Conservation (phyloP, 2,888 invertebrate species). For the Rhorus exstirpatorius region DNA sequence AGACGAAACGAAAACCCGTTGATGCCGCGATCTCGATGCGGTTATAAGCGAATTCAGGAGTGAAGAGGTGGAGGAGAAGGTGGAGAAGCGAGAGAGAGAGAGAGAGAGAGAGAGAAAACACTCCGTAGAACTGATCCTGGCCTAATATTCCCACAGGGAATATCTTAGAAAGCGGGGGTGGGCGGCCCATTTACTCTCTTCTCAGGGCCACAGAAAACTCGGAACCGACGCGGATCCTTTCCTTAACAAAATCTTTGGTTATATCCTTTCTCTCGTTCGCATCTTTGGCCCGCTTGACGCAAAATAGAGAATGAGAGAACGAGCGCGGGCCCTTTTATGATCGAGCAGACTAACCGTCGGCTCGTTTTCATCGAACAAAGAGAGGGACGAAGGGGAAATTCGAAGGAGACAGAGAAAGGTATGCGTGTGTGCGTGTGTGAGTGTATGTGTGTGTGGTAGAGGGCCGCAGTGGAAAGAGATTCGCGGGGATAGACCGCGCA, state of each 20-base stretch:
- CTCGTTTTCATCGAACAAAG: constrained; percentile 78
- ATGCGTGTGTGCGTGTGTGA: constrained; percentile 15
- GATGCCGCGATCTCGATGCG: constrained; percentile 54
- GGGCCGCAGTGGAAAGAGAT: constrained; percentile 27
- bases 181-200: constrained; percentile 62
- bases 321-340: constrained; percentile 68
- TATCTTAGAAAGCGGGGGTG: constrained; percentile 49
- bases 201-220: constrained; percentile 54
- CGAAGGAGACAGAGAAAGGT: constrained; percentile 34
- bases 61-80: constrained; percentile 20
- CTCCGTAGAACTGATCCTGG: constrained; percentile 47
- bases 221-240: constrained; percentile 36
- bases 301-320: constrained; percentile 56
- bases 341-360: constrained; percentile 70
- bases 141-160: constrained; percentile 66
- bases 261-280: constrained; percentile 49
- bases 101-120: constrained; percentile 23
- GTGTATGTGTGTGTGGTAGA: constrained; percentile 3
- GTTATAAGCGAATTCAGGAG: constrained; percentile 60
- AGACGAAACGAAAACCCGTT: constrained; percentile 55
- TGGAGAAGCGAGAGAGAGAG: constrained; percentile 7
- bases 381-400: constrained; percentile 63
- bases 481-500: constrained; percentile 50
- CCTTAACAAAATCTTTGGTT: constrained; percentile 32
- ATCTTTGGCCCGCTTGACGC: constrained; percentile 35